phyloP scores from a whole-genome alignment of 2,113 vertebrate species.

The Strix uralensis region DNA sequence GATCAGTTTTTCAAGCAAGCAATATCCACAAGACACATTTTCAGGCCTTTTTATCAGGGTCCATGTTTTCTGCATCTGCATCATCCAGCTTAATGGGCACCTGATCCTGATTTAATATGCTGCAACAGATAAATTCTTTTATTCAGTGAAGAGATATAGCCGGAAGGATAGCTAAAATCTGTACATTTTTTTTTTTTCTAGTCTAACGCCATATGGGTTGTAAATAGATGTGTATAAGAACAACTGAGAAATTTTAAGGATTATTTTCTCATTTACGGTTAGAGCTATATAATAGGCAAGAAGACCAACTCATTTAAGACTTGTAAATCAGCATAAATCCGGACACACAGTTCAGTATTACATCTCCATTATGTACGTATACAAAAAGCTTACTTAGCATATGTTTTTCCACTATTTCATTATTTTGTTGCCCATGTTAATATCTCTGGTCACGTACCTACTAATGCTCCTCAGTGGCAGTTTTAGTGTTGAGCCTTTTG shows the following conservation, averaged over 20 bases:
- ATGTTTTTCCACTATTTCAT: neutral
- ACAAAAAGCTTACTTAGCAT: neutral
- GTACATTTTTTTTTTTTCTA: neutral
- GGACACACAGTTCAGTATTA: neutral
- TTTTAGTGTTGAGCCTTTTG: neutral
- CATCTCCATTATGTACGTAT: neutral
- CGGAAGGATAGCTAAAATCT: neutral
- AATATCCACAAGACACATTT: neutral
- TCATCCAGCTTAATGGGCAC: neutral
- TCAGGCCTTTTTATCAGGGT: neutral
- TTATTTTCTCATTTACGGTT: neutral
- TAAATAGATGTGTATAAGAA: neutral
- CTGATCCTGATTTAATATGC: neutral
- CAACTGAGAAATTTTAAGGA: neutral
- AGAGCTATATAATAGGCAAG: neutral
- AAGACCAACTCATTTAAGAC: neutral
- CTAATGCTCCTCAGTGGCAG: neutral
- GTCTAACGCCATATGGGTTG: neutral
- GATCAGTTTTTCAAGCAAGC: neutral
- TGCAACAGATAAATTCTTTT: neutral
- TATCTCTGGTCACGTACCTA: neutral
- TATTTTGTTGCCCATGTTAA: neutral
- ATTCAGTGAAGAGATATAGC: neutral
- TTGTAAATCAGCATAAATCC: neutral
- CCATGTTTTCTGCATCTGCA: fast-evolving